Base-by-base conservation (phyloP, 2,113 vertebrate species). In the Onychostoma macrolepis region DNA sequence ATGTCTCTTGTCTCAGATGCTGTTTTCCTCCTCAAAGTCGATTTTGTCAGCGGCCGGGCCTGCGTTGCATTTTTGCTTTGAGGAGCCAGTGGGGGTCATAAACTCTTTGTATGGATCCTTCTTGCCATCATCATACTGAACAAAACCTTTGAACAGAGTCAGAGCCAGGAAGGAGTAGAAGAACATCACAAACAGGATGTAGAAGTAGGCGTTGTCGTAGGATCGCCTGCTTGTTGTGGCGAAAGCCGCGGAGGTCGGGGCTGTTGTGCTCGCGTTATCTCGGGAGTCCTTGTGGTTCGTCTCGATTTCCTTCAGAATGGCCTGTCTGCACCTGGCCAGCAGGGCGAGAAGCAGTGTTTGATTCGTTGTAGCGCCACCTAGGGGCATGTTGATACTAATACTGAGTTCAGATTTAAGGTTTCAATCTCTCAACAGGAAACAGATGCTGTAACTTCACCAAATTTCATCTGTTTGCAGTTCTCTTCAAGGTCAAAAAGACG, bases 171-270 rank as follows among this genome's bases (percentile, higher is more conserved):
- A 96, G 92, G 96, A 96, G 91, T 97, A 97, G 95, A 99, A 97
- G 87, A 97, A 91, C 96, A 97, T 96, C 90, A 98, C 97, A 93
- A 98, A 96, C 87, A 97, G 93, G 91, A 98, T 93, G 92, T 97
- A 98, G 91, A 97, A 97, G 94, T 97, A 96, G 91, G 95, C 95
- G 2, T 96, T 97, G 95, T 97, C 96, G 90, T 97, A 96, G 89
- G 95, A 93, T 92, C 94, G 95, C 91, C 89, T 90, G 36, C 61
- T 67, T 6, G 38, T 65, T 53, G 75, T 74, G 77, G 43, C 28
- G 83, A 89, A 21, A 15, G 50, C 50, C 45, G 84, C 85, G 65
- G 21, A 88, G 19, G 89, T 81, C 83, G 85, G 26, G 88, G 72
- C 88, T 65, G 88, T 78, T 41, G 72, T 24, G 0, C 85, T 90